Base-by-base conservation (phyloP, 2,888 invertebrate genomes). In the Romanomermis culicivorax region DNA sequence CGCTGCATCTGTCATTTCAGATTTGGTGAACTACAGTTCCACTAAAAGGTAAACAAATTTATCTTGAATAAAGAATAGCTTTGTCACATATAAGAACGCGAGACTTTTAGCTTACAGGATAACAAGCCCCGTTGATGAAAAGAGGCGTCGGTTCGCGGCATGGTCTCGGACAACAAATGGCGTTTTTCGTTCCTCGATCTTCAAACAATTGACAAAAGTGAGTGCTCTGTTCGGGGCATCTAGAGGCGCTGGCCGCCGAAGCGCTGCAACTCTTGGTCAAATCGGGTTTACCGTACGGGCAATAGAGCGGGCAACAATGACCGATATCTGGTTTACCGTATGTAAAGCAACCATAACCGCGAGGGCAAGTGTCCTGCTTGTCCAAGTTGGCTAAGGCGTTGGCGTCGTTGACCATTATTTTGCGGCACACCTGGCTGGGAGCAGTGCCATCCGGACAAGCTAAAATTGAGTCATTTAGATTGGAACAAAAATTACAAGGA, bases 251-350 rank as follows among this genome's bases (percentile, higher is more conserved):
- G 65, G 26, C 27, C 2, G 67, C 65, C 20, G 66, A 64, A 7
- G 62, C 60, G 53, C 66, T 66, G 53, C 66, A 66, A 3, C 65
- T 65, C 56, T 66, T 67, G 2, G 42, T 7, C 17, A 50, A 25
- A 58, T 66, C 66, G 17, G 67, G 65, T 56, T 64, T 63, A 49
- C 68, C 68, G 58, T 64, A 68, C 25, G 68, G 68, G 51, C 68
- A 68, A n/a, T 62, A 57, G 36, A 68, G 53, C 17, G 63, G 62
- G 58, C 68, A 68, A 56, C 68, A 68, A 55, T 67, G 67, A 1
- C 68, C 68, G 42, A 67, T 64, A 58, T 64, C 64, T 1, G 68
- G 68, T 53, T 64, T 65, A 20, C 68, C 68, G 58, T 66, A 68
- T 3, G 65, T 66, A 53, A 64, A 65, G 56, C 68, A 68, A 23